Evolutionary conservation across 2,113 vertebrate genomes (phyloP), one percentile per base, ranked within the genome.

Genomic region (Xenopus borealis): DNA sequence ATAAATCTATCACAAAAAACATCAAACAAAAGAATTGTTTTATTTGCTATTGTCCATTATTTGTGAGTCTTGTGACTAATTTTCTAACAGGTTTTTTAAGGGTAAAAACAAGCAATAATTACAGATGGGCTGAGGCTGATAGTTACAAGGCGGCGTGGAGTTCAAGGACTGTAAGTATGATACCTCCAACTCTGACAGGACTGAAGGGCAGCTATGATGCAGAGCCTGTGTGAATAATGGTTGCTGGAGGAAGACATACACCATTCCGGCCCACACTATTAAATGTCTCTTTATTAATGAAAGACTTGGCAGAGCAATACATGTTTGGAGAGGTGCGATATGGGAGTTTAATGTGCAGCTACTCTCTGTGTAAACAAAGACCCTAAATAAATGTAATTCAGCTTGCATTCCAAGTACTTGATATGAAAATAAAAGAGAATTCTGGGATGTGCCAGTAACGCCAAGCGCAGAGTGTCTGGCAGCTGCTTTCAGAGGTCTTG

Each of bases 351-450:
- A 76, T 76, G 52, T 69, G 73, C 66, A 63, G 66, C 14, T 46
- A 52, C 66, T 76, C 73, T 69, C 30, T 73, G 62, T 73, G 66
- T 76, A 69, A 69, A 76, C 73, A 76, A 69, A 69, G 73, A 61
- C 58, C 47, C 53, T 59, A 63, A 76, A 76, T 76, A 69, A 69
- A 76, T 76, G 73, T 53, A 69, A 69, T 76, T 69, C 73, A 55
- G 73, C 66, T 57, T 62, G 73, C 73, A 76, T 76, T 69, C 73
- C 50, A 63, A 76, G 66, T 33, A 17, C 66, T 69, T 69, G 73
- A 76, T 76, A 47, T 76, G 66, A 76, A 76, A 76, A 76, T 76
- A 63, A 76, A 61, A 76, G 73, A 55, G 66, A 69, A 76, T 69
- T 69, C 73, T 69, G 66, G 73, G 73, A 69, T 69, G 66, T 76